These are phyloP conservation scores for Pseudomyrmex dendroicus DNA, from an alignment of 1,140 invertebrate species.

Conservation along the genomic window DNA sequence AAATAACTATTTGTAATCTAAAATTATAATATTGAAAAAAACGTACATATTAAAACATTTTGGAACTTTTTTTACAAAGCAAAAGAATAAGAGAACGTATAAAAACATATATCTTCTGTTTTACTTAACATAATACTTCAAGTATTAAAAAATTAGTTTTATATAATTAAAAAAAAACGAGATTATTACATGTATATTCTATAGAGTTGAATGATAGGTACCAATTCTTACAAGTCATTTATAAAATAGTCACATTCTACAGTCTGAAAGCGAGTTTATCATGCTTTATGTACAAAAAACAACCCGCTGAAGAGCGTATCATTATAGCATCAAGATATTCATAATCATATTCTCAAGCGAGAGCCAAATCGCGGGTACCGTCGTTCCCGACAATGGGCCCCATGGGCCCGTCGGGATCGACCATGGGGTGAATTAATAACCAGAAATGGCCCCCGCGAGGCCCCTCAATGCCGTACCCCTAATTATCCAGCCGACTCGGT, in stretches of 20 bases:
- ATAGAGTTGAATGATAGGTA: not conserved
- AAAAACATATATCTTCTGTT: not conserved
- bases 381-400: slow-evolving; percentile 61
- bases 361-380: slow-evolving; percentile 47
- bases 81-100: not conserved
- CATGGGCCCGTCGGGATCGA: slow-evolving; percentile 55
- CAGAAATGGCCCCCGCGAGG: slow-evolving; percentile 67
- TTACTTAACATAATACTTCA: too few species aligned
- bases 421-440: slow-evolving; percentile 72
- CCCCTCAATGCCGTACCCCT: slow-evolving; percentile 68
- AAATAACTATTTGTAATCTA: slow-evolving; percentile 11
- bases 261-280: not conserved
- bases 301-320: slow-evolving; percentile 32
- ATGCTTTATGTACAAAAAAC: slow-evolving; percentile 32
- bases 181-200: not conserved
- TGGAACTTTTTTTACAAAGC: too few species aligned
- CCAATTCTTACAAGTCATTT: slow-evolving; percentile 25
- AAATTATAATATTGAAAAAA: not conserved
- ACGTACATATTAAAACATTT: too few species aligned
- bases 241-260: slow-evolving; percentile 8
- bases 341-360: slow-evolving; percentile 65
- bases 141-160: not conserved
- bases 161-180: not conserved
- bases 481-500: slow-evolving; percentile 67
- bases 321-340: slow-evolving; percentile 62